These are phyloP conservation scores for Tyrannus savana DNA, from an alignment of 2,113 vertebrate species.

Conservation along the genomic window DNA sequence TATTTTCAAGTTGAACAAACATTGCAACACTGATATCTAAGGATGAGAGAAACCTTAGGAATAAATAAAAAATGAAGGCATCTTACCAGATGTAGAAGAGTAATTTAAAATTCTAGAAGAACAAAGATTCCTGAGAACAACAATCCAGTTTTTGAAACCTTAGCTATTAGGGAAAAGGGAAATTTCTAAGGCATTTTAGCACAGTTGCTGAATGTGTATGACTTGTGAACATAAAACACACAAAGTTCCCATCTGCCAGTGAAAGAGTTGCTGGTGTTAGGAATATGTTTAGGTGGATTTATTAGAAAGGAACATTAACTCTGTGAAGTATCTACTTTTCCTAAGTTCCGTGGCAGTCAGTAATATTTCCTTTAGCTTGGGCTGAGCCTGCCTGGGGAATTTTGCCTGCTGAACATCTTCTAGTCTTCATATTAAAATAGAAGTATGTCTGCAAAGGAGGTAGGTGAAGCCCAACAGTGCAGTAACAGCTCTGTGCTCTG, in stretches of 20 bases:
- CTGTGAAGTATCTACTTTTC: not conserved
- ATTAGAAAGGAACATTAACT: not conserved
- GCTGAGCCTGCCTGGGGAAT: not conserved
- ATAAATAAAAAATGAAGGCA: not conserved
- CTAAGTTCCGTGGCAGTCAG: accelerated
- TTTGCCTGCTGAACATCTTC: not conserved
- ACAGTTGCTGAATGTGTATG: not conserved
- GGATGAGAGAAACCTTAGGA: not conserved
- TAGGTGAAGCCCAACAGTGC: not conserved
- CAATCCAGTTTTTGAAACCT: not conserved
- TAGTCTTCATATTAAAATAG: not conserved
- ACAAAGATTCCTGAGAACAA: not conserved
- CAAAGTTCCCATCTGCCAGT: not conserved
- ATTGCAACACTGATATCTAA: not conserved
- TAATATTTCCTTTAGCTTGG: not conserved
- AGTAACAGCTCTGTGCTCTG: not conserved
- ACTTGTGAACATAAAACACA: not conserved
- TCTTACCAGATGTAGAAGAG: not conserved
- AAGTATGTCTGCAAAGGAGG: not conserved
- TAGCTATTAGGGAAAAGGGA: not conserved
- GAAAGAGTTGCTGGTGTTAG: not conserved
- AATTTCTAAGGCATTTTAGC: not conserved
- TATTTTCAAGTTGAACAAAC: not conserved
- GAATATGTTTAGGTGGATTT: not conserved
- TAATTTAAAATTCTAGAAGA: not conserved